Conservation (phyloP, 2,113 vertebrate genomes). For the Calyptomena viridis region DNA sequence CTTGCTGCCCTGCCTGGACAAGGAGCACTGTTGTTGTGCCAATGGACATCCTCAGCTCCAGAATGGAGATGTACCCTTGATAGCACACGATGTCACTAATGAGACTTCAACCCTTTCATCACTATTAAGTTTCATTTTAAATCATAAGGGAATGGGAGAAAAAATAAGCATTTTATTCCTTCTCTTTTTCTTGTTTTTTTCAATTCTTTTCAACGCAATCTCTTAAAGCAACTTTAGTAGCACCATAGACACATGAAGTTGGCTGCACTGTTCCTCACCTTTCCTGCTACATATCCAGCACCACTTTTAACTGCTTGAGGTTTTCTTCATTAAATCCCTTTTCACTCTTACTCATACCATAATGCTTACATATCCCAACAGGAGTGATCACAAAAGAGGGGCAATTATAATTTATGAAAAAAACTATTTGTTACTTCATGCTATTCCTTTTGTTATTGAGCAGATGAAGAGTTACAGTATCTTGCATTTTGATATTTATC, state of each 20-base stretch:
- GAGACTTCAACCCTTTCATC: background rate
- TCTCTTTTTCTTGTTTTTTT: background rate
- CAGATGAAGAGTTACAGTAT: background rate
- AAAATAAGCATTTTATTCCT: background rate
- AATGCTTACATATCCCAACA: background rate
- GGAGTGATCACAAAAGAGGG: background rate
- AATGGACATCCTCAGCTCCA: background rate
- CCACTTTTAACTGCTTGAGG: slow-evolving; percentile 1
- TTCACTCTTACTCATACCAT: background rate
- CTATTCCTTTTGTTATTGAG: background rate
- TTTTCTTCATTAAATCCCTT: slow-evolving; percentile 2
- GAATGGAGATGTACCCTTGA: background rate
- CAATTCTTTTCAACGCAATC: background rate
- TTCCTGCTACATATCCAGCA: background rate
- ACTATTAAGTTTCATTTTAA: background rate
- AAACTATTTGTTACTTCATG: background rate
- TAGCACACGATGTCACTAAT: background rate
- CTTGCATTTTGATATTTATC: background rate
- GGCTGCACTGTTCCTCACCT: background rate
- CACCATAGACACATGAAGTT: background rate
- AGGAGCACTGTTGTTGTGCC: background rate
- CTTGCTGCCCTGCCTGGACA: background rate
- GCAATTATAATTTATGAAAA: background rate
- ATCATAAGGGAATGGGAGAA: background rate
- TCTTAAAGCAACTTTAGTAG: background rate